These are phyloP conservation scores for Sturnus vulgaris DNA, from an alignment of 2,113 vertebrate genomes.

Conservation along the genomic window DNA sequence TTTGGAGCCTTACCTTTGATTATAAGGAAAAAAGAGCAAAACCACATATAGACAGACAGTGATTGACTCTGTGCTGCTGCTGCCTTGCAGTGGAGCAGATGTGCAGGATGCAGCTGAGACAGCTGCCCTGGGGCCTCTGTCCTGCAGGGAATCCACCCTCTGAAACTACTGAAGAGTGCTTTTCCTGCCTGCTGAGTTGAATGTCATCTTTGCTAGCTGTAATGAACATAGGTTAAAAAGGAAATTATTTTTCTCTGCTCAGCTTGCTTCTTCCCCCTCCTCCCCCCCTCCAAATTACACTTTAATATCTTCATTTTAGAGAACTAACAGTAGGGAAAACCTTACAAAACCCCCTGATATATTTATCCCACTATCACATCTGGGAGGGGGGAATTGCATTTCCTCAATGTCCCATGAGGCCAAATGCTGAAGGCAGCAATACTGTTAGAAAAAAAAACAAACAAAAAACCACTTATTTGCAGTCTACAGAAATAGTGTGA, in stretches of 20 bases:
- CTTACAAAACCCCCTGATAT: background rate
- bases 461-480: background rate
- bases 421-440: background rate
- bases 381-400: background rate
- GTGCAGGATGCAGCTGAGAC: background rate
- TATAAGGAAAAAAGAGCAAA: background rate
- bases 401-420: background rate
- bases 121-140: background rate
- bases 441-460: background rate
- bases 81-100: background rate
- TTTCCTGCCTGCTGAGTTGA: background rate
- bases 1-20: background rate
- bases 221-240: background rate
- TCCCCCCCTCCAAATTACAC: background rate
- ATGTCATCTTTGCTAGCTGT: background rate
- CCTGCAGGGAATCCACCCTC: background rate
- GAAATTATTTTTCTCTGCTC: background rate
- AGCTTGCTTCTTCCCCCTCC: background rate
- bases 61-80: background rate
- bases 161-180: background rate
- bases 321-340: background rate
- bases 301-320: background rate
- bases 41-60: accelerated
- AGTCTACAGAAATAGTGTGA: background rate
- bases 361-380: background rate